Evolutionary conservation across 2,888 invertebrate genomes (phyloP), one percentile per base, ranked within the genome.

Genomic region (Muscina levida): DNA sequence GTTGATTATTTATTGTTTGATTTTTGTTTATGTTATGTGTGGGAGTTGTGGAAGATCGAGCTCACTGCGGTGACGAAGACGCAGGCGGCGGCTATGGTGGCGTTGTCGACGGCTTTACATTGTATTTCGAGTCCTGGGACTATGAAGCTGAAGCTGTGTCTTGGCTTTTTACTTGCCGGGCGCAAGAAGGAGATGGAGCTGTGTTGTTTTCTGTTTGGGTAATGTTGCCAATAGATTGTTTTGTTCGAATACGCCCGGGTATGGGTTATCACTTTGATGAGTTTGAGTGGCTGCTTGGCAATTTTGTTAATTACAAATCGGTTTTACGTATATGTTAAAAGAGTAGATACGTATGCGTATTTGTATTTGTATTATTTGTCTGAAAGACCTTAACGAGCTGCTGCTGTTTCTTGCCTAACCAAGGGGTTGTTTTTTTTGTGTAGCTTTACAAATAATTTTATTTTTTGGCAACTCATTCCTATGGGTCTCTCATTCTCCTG

Each of bases 271-370:
- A 42, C 39, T 62, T 62, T 70, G 77, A 82, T 77, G 81, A 75
- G 83, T 83, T 83, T 83, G 84, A 84, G 84, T 85, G 86, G 87
- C 88, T 88, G 89, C 89, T 87, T 89, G 89, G 89, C 89, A 89
- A 89, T 89, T 89, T 89, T 89, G 89, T 89, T 89, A 89, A 89
- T 89, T 89, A 89, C 89, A 89, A 89, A 88, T 87, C 87, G 87
- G 82, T 84, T 84, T 84, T 82, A 79, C n/a, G n/a, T 82, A 82
- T 84, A 75, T 84, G 77, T 66, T n/a, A n/a, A n/a, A n/a, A 82
- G 74, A 83, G 77, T 75, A 31, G 31, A n/a, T n/a, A n/a, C n/a
- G n/a, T n/a, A n/a, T 31, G 8, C 31, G 8, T 3, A 31, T 31
- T 5, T 31, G 31, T 78, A 72, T 82, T 80, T 56, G 73, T 74